These are phyloP conservation scores for Pyrocephalus nanus DNA, from an alignment of 2,797 vertebrate genomes.

Conservation along the genomic window DNA sequence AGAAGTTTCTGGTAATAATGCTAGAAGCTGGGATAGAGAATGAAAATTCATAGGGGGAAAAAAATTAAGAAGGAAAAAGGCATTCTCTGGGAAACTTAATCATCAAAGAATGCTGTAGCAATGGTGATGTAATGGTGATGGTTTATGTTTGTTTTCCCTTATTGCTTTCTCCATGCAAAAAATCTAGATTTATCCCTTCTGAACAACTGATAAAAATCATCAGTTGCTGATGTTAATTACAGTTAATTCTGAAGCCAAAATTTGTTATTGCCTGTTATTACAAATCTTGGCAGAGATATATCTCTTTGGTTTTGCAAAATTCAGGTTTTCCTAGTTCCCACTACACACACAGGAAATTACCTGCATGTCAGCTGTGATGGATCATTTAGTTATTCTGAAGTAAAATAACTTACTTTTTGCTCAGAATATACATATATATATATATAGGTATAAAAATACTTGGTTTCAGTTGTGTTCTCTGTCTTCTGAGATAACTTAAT, in stretches of 20 bases:
- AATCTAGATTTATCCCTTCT: not conserved
- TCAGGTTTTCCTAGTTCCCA: not conserved
- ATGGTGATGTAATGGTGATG: not conserved
- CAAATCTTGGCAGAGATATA: not conserved
- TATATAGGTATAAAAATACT: not conserved
- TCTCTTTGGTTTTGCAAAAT: not conserved
- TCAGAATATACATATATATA: not conserved
- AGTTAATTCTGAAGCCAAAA: not conserved
- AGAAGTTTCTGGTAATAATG: not conserved
- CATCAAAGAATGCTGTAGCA: not conserved
- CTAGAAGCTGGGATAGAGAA: not conserved
- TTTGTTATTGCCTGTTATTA: not conserved
- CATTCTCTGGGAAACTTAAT: not conserved
- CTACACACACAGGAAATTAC: not conserved
- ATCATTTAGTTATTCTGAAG: not conserved
- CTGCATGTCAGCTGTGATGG: not conserved
- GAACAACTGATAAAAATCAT: not conserved
- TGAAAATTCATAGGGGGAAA: not conserved
- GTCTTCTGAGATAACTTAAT: not conserved
- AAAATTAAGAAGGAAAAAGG: not conserved
- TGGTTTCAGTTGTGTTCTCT: not conserved
- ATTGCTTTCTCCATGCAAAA: not conserved
- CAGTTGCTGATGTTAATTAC: not conserved
- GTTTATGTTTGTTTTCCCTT: not conserved
- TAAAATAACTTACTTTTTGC: not conserved